Base-by-base conservation (phyloP, 1,140 invertebrate species). In the Plodia interpunctella region DNA sequence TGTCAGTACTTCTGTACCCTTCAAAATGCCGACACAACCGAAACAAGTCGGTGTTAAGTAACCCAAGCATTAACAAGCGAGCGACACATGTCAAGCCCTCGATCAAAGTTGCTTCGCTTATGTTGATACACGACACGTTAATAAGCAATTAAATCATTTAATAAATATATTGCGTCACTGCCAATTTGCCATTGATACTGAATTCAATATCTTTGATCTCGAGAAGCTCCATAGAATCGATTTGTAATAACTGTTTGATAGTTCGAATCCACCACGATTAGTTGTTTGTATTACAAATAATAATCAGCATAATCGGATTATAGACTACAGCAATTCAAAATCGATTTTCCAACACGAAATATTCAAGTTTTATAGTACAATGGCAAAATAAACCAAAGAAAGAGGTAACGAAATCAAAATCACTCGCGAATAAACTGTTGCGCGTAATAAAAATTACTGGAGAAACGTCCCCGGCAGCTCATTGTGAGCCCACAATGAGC, bases 101-200 rank as follows among this genome's bases (percentile, higher is more conserved):
- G 70, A 75, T 82, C 78, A 84, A 84, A 84, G 80, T 74, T 57
- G 60, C 65, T 72, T 77, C 74, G 77, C 80, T 79, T 83, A 79
- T 66, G 73, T 74, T 70, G 64, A 68, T 79, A 81, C 78, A 71
- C 70, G 68, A 15, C 54, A 74, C 65, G 79, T 72, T 85, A 88
- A 86, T 86, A 85, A 82, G 70, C 85, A 88, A 86, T 88, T 88
- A 88, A 78, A 82, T 74, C 76, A 77, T 82, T 83, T 87, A 84
- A 80, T 82, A 80, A 81, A 83, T 72, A 83, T 82, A 83, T 84
- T 69, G 77, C 74, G 71, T 63, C 67, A 76, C 81, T 72, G 69
- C 75, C 75, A 78, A 84, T 83, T 79, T 75, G 71, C 69, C 63
- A 76, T 83, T 78, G 66, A 80, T 64, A 25, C 66, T 69, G 66